These are phyloP conservation scores for Drosophila falleni DNA, from an alignment of 2,888 invertebrate genomes.

Conservation along the genomic window DNA sequence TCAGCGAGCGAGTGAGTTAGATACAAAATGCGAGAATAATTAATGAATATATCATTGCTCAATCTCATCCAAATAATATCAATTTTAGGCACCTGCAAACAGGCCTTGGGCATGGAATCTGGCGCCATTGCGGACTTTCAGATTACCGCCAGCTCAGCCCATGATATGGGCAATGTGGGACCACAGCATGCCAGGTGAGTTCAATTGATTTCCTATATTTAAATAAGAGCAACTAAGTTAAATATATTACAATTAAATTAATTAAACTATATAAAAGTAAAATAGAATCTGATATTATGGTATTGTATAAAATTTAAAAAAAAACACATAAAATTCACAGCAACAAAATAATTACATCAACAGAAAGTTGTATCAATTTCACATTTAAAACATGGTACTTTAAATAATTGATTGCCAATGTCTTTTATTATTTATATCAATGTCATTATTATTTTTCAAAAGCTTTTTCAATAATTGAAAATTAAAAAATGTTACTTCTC, in stretches of 20 bases:
- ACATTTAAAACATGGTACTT: neutral
- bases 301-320: neutral
- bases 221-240: neutral
- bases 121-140: conserved; percentile 91
- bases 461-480: no score
- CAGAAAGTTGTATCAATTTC: neutral
- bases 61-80: conserved; percentile 33
- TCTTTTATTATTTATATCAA: no score
- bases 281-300: neutral
- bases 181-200: conserved; percentile 92
- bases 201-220: neutral
- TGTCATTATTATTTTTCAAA: no score
- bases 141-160: conserved; percentile 92
- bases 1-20: neutral
- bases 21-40: conserved; percentile 12
- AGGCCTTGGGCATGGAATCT: conserved; percentile 92
- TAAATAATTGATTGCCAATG: neutral
- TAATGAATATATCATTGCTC: conserved; percentile 34
- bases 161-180: conserved; percentile 92
- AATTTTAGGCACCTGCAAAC: conserved; percentile 88
- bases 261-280: neutral
- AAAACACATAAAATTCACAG: neutral
- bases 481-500: no score
- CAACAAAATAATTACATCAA: neutral
- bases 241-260: neutral